phyloP scores from a whole-genome alignment of 2,888 invertebrate species.

The Subacronicta megacephala region DNA sequence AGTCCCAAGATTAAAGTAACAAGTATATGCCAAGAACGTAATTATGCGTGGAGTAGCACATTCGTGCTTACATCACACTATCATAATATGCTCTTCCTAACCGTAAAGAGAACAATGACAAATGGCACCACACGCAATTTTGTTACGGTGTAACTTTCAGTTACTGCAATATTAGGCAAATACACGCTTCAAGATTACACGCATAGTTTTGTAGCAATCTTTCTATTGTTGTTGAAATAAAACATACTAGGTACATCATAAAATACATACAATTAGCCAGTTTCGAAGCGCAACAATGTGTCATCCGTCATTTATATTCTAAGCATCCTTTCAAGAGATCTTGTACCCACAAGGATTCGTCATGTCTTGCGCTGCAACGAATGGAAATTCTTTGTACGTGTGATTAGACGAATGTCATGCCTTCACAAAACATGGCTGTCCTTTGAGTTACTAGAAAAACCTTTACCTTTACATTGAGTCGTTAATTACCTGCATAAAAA shows the following conservation, averaged over 20 bases:
- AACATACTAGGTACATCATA: constrained; percentile 28
- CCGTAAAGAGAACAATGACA: constrained; percentile 51
- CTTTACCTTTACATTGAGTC: constrained; percentile 46
- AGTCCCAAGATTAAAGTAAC: background rate
- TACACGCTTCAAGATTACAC: constrained; percentile 42
- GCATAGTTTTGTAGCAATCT: constrained; percentile 38
- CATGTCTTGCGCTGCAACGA: constrained; percentile 44
- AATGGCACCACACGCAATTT: constrained; percentile 38
- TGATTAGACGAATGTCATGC: constrained; percentile 44
- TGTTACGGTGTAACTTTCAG: constrained; percentile 47
- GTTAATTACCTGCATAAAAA: constrained; percentile 24
- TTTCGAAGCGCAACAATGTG: constrained; percentile 37
- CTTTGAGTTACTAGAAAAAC: constrained; percentile 37
- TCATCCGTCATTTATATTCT: constrained; percentile 61
- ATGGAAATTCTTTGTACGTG: constrained; percentile 47
- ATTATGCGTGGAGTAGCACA: constrained; percentile 8
- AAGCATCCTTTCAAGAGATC: constrained; percentile 55
- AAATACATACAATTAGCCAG: constrained; percentile 26
- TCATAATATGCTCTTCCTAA: constrained; percentile 24
- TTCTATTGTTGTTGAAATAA: constrained; percentile 54
- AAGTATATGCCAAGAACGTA: background rate
- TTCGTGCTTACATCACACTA: constrained; percentile 33
- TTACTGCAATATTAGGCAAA: constrained; percentile 52
- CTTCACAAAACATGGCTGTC: constrained; percentile 43
- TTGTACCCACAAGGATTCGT: constrained; percentile 59